A percentile compares a stretch with the other conserved stretches of the same genome.
phyloP scores from a whole-genome alignment of 1,140 invertebrate genomes.

The Trichogramma pretiosum region DNA sequence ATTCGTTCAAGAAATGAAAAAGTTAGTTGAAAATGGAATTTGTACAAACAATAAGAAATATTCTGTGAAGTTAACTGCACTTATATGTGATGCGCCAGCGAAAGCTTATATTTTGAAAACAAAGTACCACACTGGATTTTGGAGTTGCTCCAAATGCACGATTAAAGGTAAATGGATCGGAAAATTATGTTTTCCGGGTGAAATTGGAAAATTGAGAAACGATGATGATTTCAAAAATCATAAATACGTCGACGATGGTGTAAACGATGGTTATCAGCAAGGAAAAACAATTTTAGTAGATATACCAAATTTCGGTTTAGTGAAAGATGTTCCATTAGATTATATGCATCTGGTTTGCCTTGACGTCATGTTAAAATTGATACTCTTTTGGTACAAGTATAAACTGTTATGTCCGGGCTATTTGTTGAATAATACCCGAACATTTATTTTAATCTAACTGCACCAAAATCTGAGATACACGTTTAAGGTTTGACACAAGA shows the following conservation, averaged over 20 bases:
- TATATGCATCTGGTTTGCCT: conserved; percentile 30
- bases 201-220: conserved; percentile 14
- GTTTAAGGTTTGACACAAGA: too few species aligned
- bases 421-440: too few species aligned
- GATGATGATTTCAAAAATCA: conserved; percentile 12
- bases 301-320: conserved; percentile 22
- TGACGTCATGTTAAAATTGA: conserved; percentile 25
- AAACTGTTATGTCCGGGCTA: neutral
- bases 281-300: conserved; percentile 14
- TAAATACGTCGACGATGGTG: conserved; percentile 7
- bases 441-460: too few species aligned
- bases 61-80: conserved; percentile 18
- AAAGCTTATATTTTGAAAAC: conserved; percentile 21
- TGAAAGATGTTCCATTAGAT: conserved; percentile 24
- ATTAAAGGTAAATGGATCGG: conserved; percentile 21
- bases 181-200: conserved; percentile 24
- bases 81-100: conserved; percentile 29
- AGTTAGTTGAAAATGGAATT: conserved; percentile 21
- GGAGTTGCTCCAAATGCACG: conserved; percentile 30
- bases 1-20: conserved; percentile 28
- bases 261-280: conserved; percentile 2
- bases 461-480: too few species aligned
- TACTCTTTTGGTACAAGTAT: conserved; percentile 23
- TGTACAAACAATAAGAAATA: conserved; percentile 17
- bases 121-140: conserved; percentile 20